A percentile compares a stretch with the other conserved stretches of the same genome.
phyloP scores from a whole-genome alignment of 2,797 vertebrate species.

The Furcifer pardalis region DNA sequence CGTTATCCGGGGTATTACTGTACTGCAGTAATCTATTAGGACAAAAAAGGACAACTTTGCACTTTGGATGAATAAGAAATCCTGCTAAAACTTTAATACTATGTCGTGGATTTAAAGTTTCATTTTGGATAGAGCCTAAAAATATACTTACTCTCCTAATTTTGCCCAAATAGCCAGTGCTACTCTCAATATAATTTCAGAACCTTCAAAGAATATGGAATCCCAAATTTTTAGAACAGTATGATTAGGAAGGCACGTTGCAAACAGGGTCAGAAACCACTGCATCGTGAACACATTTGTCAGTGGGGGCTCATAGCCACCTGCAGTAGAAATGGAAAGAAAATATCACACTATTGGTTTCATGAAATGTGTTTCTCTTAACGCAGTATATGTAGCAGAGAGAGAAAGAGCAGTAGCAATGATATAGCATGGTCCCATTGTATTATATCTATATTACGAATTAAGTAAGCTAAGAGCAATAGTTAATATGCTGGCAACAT shows the following conservation, averaged over 20 bases:
- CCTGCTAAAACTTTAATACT: not conserved
- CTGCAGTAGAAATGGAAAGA: slow-evolving; percentile 74
- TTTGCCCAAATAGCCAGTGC: slow-evolving; percentile 96
- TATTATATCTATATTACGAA: not conserved
- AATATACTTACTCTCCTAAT: slow-evolving; percentile 90
- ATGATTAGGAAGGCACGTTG: slow-evolving; percentile 94
- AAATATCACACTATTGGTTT: not conserved
- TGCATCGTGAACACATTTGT: slow-evolving; percentile 99
- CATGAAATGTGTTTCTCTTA: slow-evolving; percentile 12
- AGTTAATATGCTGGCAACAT: not conserved
- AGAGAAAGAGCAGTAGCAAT: not conserved
- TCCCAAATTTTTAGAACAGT: slow-evolving; percentile 99
- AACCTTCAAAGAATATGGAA: slow-evolving; percentile 97
- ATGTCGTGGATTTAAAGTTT: not conserved
- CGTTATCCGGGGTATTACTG: too few relatives aligned
- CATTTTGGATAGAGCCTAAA: not conserved
- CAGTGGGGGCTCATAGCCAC: slow-evolving; percentile 95
- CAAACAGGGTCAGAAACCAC: slow-evolving; percentile 98
- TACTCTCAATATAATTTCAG: slow-evolving; percentile 93
- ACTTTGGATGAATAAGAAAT: not conserved
- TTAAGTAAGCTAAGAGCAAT: slow-evolving; percentile 19
- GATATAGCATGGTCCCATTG: not conserved
- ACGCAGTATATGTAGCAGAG: not conserved
- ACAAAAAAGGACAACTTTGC: not conserved
- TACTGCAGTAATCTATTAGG: not conserved